phyloP scores from a whole-genome alignment of 2,888 invertebrate genomes.

The Cheilosia scutellata region DNA sequence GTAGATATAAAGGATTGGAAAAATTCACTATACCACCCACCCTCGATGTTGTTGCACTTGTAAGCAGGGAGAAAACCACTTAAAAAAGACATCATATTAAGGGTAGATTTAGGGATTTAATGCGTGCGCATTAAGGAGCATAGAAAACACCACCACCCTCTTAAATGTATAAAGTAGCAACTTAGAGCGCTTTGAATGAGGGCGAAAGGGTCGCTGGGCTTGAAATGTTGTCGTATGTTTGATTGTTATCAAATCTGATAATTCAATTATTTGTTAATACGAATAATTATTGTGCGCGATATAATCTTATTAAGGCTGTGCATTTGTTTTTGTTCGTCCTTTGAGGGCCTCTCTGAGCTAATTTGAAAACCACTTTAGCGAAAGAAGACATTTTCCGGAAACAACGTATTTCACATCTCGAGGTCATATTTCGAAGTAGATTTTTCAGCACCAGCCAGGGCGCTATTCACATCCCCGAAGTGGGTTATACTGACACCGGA shows the following conservation, averaged over 20 bases:
- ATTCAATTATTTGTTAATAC: conserved; percentile 47
- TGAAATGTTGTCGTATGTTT: conserved; percentile 27
- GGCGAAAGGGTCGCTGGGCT: background rate
- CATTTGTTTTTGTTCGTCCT: too few species aligned
- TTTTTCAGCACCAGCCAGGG: too few species aligned
- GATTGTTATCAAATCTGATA: conserved; percentile 53
- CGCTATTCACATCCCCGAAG: too few species aligned
- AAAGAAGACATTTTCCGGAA: too few species aligned
- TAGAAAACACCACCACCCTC: conserved; percentile 1
- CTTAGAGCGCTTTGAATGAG: background rate
- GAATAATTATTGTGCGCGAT: conserved; percentile 27
- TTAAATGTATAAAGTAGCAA: background rate
- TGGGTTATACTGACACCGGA: too few species aligned
- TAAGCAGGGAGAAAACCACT: conserved; percentile 65
- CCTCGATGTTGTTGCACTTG: conserved; percentile 47
- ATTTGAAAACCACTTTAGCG: too few species aligned
- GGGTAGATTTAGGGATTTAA: conserved; percentile 64
- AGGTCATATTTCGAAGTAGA: too few species aligned
- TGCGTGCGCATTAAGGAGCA: conserved; percentile 55
- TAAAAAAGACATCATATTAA: conserved; percentile 63
- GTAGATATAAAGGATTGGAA: conserved; percentile 34
- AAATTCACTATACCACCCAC: conserved; percentile 27
- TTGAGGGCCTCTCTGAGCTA: too few species aligned
- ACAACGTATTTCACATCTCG: too few species aligned
- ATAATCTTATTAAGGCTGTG: background rate